phyloP scores from a whole-genome alignment of 2,888 invertebrate genomes.

The Penaeus monodon region DNA sequence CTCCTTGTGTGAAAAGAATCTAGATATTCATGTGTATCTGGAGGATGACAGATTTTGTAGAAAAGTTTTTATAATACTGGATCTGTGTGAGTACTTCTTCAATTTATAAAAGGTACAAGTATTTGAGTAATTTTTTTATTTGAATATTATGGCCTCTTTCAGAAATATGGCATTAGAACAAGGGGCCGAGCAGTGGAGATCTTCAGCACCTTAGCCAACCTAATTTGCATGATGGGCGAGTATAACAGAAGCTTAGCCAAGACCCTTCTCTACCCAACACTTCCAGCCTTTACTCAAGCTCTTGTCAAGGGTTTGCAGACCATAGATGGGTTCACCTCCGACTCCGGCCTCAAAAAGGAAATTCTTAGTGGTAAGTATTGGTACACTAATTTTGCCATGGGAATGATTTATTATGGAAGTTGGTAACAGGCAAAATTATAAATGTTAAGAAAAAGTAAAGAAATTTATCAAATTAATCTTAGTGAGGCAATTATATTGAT shows the following conservation, averaged over 20 bases:
- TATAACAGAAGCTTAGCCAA: conserved; percentile 75
- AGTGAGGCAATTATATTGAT: too few relatives aligned
- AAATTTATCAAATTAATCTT: too few relatives aligned
- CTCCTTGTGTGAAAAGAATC: neutral
- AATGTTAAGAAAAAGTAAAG: too few relatives aligned
- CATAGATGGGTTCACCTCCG: conserved; percentile 73
- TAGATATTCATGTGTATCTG: too few relatives aligned
- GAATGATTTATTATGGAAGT: neutral
- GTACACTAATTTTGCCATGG: neutral
- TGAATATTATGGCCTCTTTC: conserved; percentile 66
- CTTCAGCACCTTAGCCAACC: conserved; percentile 76
- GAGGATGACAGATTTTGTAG: too few relatives aligned
- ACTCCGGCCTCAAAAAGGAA: conserved; percentile 77
- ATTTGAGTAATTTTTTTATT: too few relatives aligned
- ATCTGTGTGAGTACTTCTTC: too few relatives aligned
- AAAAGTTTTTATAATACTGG: too few relatives aligned
- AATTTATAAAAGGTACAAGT: too few relatives aligned
- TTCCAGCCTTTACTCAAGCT: conserved; percentile 78
- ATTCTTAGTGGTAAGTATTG: conserved; percentile 74
- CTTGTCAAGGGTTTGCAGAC: conserved; percentile 75
- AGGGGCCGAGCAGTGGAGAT: conserved; percentile 79
- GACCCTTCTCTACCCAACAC: conserved; percentile 77
- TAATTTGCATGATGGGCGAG: conserved; percentile 73
- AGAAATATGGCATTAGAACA: conserved; percentile 75
- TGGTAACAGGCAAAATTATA: too few relatives aligned